Evolutionary conservation across 2,888 invertebrate species (phyloP), one percentile per base, ranked within the genome.

Genomic region (Pardosa pseudoannulata): DNA sequence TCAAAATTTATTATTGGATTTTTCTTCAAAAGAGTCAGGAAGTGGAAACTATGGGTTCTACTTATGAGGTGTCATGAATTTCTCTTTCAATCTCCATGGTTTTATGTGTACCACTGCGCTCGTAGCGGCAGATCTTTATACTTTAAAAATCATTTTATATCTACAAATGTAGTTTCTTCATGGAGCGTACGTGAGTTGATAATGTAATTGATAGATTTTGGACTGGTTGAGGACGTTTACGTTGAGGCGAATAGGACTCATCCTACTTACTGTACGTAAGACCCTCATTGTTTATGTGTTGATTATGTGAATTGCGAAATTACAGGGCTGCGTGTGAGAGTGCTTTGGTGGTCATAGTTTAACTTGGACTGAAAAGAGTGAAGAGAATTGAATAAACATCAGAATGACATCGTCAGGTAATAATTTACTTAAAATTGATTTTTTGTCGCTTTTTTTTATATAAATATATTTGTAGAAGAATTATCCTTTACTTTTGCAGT

Each of bases 131-230:
- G 9, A 9, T 7, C 5, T 5, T 36, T 7, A 7, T 7, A 36
- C 9, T 5, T 36, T 36, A 5, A 9, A 36, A 9, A 36, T 7
- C 36, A 36, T 36, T 36, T 5, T 36, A 9, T 9, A 36, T 36
- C 36, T 36, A 36, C 36, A 7, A 9, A 2, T 56, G n/a, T 56
- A 11, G 2, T 56, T 3, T 56, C 23, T 56, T 56, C 1, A 16
- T 9, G 7, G 23, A 13, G 41, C 3, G 23, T 91, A 91, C 70
- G 75, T 82, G 75, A 82, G 32, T 36, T 70, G 31, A 82, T 82
- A 32, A 68, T 70, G 41, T 31, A 68, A 31, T 28, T 19, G 56
- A 64, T 68, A 74, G 81, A 82, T 82, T 82, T 32, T 46, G 46
- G 41, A 70, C 41, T 13, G 11, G 31, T 70, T 36, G 64, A 75